Percentiles rank a stretch among this genome's conserved stretches.
These are phyloP conservation scores for Aphelinus certus DNA, from an alignment of 1,140 invertebrate species.

Conservation along the genomic window DNA sequence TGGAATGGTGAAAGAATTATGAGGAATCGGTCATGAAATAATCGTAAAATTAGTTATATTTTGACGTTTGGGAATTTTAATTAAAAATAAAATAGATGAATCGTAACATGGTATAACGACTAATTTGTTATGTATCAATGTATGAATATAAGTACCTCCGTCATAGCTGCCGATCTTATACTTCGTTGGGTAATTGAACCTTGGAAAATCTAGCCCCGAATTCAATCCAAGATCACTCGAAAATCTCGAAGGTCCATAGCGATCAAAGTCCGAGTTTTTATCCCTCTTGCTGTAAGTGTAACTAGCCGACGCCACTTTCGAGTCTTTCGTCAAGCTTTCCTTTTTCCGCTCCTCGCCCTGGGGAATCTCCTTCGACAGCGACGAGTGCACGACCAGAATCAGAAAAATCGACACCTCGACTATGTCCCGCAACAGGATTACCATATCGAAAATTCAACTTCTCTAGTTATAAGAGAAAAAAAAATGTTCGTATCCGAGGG, in stretches of 20 bases:
- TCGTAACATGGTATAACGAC: no score
- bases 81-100: no score
- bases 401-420: neutral
- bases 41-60: no score
- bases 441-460: no score
- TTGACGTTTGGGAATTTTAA: no score
- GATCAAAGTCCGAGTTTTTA: neutral
- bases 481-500: no score
- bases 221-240: neutral
- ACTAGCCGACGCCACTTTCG: slow-evolving; percentile 15
- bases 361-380: neutral
- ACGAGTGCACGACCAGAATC: neutral
- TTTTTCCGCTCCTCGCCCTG: slow-evolving; percentile 13
- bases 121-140: no score
- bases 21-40: no score
- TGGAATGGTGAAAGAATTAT: no score
- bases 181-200: slow-evolving; percentile 43
- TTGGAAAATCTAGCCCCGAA: slow-evolving; percentile 33
- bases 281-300: slow-evolving; percentile 19
- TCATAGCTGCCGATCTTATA: slow-evolving; percentile 35
- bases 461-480: no score
- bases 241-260: neutral
- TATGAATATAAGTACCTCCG: slow-evolving; percentile 19
- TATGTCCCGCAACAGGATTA: neutral
- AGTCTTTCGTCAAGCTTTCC: slow-evolving; percentile 17